Conservation (phyloP, 2,113 vertebrate species). For the Heterochromis multidens region DNA sequence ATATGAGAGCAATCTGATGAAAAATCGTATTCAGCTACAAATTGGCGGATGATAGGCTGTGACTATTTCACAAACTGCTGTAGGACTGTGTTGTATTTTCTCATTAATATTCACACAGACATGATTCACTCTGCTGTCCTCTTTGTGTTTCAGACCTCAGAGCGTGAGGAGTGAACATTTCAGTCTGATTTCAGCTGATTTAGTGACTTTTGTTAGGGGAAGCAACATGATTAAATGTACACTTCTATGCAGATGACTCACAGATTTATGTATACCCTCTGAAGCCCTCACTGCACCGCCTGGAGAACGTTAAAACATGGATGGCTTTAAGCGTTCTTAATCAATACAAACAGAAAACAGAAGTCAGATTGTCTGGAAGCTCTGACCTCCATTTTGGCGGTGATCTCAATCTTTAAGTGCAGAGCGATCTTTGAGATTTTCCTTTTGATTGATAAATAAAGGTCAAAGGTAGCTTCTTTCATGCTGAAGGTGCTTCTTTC, state of each 20-base stretch:
- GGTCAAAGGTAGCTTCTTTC: no score
- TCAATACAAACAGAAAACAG: no score
- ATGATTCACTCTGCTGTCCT: not conserved
- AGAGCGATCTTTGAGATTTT: no score
- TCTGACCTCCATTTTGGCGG: no score
- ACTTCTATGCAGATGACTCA: not conserved
- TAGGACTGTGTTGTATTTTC: not conserved
- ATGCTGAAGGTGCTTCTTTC: no score
- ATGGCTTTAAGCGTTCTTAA: not conserved
- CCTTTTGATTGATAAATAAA: no score
- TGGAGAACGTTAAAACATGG: not conserved
- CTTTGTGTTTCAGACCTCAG: not conserved
- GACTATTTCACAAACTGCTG: not conserved
- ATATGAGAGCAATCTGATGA: no score
- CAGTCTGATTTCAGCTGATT: not conserved
- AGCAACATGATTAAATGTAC: not conserved
- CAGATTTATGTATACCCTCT: not conserved
- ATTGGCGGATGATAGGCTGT: no score
- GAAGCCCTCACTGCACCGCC: not conserved
- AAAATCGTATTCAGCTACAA: no score
- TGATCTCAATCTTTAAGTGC: no score
- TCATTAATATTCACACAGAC: not conserved
- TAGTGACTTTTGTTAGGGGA: not conserved
- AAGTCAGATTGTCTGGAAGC: no score
- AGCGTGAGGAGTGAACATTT: not conserved